Percentiles rank a stretch among this genome's conserved stretches.
These are phyloP conservation scores for Vanessa cardui DNA, from an alignment of 2,888 invertebrate genomes.

Conservation along the genomic window DNA sequence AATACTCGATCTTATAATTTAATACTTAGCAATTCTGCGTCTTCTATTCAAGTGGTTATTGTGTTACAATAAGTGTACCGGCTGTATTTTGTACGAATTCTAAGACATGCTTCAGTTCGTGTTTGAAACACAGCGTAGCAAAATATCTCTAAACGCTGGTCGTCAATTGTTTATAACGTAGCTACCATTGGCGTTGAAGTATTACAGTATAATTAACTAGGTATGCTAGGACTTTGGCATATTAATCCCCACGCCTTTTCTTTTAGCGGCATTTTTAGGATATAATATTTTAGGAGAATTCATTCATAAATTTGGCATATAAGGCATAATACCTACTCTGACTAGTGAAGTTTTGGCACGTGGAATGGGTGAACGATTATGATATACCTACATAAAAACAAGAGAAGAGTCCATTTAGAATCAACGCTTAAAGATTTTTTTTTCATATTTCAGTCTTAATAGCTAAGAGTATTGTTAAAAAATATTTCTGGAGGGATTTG, in stretches of 20 bases:
- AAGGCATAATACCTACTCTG: constrained; percentile 67
- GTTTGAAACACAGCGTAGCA: constrained; percentile 10
- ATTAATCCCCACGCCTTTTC: neutral
- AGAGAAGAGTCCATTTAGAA: constrained; percentile 44
- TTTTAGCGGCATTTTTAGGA: neutral
- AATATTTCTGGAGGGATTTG: constrained; percentile 77
- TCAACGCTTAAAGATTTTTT: constrained; percentile 53
- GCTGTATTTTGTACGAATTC: constrained; percentile 45
- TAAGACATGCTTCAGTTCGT: neutral
- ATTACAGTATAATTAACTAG: neutral
- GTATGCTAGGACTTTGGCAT: neutral
- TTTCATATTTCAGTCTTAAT: constrained; percentile 77
- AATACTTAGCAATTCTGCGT: constrained; percentile 50
- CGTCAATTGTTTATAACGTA: constrained; percentile 3
- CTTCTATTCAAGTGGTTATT: constrained; percentile 43
- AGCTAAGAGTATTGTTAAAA: constrained; percentile 75
- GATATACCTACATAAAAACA: constrained; percentile 51
- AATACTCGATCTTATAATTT: constrained; percentile 62
- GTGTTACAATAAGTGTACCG: constrained; percentile 22
- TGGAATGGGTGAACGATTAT: constrained; percentile 68
- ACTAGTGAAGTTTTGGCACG: constrained; percentile 73
- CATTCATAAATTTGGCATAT: constrained; percentile 14
- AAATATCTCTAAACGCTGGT: neutral
- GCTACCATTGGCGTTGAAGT: neutral
- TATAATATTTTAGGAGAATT: neutral